These are phyloP conservation scores for Phaetusa simplex DNA, from an alignment of 2,113 vertebrate genomes.

Conservation along the genomic window DNA sequence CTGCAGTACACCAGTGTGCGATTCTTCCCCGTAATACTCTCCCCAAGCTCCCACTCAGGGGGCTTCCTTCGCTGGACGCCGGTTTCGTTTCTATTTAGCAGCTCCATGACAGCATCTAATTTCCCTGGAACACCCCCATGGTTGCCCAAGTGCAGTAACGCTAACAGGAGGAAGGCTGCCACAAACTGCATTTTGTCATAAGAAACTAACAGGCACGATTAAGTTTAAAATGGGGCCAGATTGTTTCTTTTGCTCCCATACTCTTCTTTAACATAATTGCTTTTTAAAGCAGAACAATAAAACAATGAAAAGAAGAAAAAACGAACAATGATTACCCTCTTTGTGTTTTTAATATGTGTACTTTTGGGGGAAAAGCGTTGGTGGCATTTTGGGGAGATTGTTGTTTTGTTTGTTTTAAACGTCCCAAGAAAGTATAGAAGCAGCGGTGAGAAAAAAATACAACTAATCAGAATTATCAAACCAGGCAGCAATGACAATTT, in stretches of 20 bases:
- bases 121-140: not conserved
- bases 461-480: not conserved
- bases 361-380: not conserved
- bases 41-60: not conserved
- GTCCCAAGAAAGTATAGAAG: not conserved
- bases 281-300: not conserved
- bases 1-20: not conserved
- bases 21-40: not conserved
- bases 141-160: not conserved
- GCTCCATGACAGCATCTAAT: accelerated
- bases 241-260: not conserved
- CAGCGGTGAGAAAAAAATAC: not conserved
- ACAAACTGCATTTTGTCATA: not conserved
- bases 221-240: not conserved
- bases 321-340: not conserved
- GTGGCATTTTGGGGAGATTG: not conserved
- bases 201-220: not conserved
- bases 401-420: not conserved
- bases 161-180: not conserved
- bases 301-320: not conserved
- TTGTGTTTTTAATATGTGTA: not conserved
- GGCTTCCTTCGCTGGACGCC: not conserved
- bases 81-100: not conserved
- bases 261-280: not conserved
- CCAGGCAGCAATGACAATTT: not conserved